phyloP scores from a whole-genome alignment of 2,888 invertebrate genomes.

The Rugalucina vietnamica region DNA sequence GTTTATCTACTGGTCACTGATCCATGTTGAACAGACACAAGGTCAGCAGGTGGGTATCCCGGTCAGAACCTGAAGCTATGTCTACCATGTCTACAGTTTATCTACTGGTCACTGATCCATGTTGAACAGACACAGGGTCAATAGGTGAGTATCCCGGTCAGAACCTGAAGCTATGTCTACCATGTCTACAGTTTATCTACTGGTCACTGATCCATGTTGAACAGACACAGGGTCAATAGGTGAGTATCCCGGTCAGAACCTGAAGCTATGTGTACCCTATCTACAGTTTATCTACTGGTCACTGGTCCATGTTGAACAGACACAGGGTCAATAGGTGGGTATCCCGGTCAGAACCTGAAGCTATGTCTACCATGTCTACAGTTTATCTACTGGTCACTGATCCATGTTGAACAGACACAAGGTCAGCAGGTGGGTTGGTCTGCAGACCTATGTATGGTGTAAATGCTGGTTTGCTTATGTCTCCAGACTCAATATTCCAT shows the following conservation, averaged over 20 bases:
- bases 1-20: conserved; percentile 82
- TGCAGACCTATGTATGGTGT: too few relatives aligned
- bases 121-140: conserved; percentile 78
- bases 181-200: conserved; percentile 82
- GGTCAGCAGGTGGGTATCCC: conserved; percentile 76
- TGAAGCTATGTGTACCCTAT: too few relatives aligned
- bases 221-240: conserved; percentile 77
- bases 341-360: conserved; percentile 70
- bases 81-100: conserved; percentile 82
- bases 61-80: conserved; percentile 70
- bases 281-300: too few relatives aligned
- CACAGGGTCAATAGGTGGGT: too few relatives aligned
- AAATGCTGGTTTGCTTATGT: too few relatives aligned
- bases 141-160: conserved; percentile 79
- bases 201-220: conserved; percentile 82
- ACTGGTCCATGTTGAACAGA: too few relatives aligned
- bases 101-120: conserved; percentile 81
- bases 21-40: conserved; percentile 78
- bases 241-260: too few relatives aligned
- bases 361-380: conserved; percentile 81
- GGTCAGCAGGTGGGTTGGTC: conserved; percentile 78
- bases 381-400: conserved; percentile 82
- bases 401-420: conserved; percentile 78
- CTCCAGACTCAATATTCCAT: too few relatives aligned
- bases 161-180: conserved; percentile 75